Conservation (phyloP, 2,888 invertebrate species). For the Caenorhabditis uteleia region DNA sequence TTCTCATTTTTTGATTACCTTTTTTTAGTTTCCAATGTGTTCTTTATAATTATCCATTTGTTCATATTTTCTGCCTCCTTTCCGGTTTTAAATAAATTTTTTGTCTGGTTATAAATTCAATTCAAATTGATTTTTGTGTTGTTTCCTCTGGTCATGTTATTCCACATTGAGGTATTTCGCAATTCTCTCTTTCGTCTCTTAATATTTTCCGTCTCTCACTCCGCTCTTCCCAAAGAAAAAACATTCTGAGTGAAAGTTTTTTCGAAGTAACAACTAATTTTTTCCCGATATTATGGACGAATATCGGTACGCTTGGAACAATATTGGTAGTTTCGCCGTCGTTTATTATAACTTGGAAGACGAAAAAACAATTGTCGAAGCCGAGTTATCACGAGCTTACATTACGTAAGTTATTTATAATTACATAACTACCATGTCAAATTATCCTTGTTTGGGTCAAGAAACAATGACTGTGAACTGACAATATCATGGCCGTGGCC, state of each 20-base stretch:
- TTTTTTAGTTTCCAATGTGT: background rate
- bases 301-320: conserved; percentile 26
- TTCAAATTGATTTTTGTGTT: background rate
- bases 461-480: no score
- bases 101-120: no score
- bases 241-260: no score
- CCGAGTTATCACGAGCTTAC: conserved; percentile 22
- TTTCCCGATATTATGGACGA: conserved; percentile 3
- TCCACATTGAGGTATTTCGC: background rate
- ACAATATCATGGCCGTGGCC: no score
- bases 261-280: background rate
- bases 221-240: no score
- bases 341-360: conserved; percentile 14
- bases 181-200: background rate
- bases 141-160: background rate
- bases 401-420: conserved; percentile 29
- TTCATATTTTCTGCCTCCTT: background rate
- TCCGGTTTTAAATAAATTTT: background rate
- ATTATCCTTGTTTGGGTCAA: no score
- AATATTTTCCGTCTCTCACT: no score
- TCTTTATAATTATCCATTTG: background rate
- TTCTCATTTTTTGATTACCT: background rate
- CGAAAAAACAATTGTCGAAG: conserved; percentile 2
- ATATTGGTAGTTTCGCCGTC: conserved; percentile 19
- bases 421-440: no score